Percentiles rank a stretch among this genome's conserved stretches.
phyloP scores from a whole-genome alignment of 2,888 invertebrate species.

The Lepas anatifera region DNA sequence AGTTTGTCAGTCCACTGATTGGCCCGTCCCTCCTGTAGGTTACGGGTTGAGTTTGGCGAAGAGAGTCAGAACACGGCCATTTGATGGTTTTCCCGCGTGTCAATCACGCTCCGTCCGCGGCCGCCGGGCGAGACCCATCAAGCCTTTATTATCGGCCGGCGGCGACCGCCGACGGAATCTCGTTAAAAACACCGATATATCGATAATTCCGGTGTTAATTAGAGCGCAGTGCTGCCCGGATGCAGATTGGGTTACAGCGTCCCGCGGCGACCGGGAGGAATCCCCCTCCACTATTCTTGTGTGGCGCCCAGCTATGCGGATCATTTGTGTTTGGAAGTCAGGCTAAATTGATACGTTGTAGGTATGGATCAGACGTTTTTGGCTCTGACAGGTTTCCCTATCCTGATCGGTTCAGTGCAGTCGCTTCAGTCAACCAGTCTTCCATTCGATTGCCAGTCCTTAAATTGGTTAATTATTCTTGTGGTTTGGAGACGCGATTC shows the following conservation, averaged over 20 bases:
- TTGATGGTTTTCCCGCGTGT: background rate
- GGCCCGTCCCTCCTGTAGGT: too few species aligned
- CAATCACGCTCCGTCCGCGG: background rate
- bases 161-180: background rate
- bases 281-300: background rate
- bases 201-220: slow-evolving; percentile 3
- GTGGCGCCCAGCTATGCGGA: background rate
- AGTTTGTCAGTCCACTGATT: too few species aligned
- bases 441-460: too few species aligned
- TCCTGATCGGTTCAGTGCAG: too few species aligned
- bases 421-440: too few species aligned
- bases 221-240: background rate
- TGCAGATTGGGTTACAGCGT: background rate
- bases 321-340: background rate
- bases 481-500: background rate
- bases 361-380: too few species aligned
- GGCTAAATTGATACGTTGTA: slow-evolving; percentile 3
- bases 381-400: too few species aligned
- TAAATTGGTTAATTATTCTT: too few species aligned
- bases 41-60: too few species aligned
- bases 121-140: background rate
- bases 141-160: background rate
- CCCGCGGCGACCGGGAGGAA: background rate
- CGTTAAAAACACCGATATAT: slow-evolving; percentile 1
- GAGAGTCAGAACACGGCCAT: too few species aligned